Evolutionary conservation across 2,113 vertebrate genomes (phyloP).

Genomic region (Eupsittula cactorum): DNA sequence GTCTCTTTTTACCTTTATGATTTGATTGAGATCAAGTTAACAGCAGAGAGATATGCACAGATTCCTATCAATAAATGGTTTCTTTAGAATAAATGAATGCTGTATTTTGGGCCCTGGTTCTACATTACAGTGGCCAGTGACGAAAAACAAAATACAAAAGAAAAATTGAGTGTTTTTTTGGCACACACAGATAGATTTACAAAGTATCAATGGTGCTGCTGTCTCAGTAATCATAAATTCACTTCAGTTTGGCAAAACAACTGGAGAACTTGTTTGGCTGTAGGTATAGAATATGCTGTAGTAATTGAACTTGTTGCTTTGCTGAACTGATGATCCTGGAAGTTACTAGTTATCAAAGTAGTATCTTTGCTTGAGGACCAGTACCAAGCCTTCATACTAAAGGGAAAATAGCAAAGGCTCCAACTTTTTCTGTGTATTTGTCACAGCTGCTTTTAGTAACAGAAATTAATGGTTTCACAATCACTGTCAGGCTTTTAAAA

Average conservation of each 20-base stretch:
- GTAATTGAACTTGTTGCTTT: background rate
- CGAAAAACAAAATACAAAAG: conserved; percentile 11
- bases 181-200: background rate
- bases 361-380: background rate
- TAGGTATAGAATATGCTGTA: background rate
- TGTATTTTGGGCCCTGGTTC: background rate
- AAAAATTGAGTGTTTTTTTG: background rate
- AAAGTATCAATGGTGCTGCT: background rate
- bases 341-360: background rate
- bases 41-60: background rate
- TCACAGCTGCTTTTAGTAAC: background rate
- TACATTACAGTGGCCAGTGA: background rate
- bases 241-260: background rate
- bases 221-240: background rate
- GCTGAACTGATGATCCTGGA: background rate
- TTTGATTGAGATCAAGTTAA: conserved; percentile 36
- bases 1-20: conserved; percentile 2
- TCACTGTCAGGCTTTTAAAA: background rate
- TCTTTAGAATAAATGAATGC: conserved; percentile 5
- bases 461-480: background rate
- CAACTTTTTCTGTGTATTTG: background rate
- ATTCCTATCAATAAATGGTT: conserved; percentile 17
- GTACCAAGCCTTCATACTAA: background rate
- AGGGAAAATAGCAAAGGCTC: background rate
- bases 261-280: background rate